These are phyloP conservation scores for Glaucopsyche alexis DNA, from an alignment of 2,888 invertebrate genomes.

Conservation along the genomic window DNA sequence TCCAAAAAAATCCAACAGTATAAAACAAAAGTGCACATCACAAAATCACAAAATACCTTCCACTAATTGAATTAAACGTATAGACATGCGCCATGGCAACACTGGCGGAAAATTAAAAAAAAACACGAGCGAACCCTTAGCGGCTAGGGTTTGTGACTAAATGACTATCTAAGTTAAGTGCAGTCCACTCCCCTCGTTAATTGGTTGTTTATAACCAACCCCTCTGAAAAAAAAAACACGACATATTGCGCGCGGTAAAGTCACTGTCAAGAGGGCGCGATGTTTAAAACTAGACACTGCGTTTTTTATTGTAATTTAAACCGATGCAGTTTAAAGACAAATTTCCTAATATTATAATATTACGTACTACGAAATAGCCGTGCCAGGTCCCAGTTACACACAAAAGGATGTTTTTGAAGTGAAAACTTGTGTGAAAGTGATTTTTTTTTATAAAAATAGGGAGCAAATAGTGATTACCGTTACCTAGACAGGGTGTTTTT, in stretches of 20 bases:
- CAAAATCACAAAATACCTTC: conserved; percentile 62
- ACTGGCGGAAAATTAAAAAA: conserved; percentile 46
- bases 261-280: conserved; percentile 55
- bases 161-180: conserved; percentile 70
- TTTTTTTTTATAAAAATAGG: too few relatives aligned
- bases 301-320: not conserved
- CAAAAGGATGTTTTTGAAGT: too few relatives aligned
- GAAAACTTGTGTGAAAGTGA: too few relatives aligned
- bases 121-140: conserved; percentile 59
- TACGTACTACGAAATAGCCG: too few relatives aligned
- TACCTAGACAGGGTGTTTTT: too few relatives aligned
- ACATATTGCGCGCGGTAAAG: conserved; percentile 78
- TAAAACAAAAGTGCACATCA: conserved; percentile 56
- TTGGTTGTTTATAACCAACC: conserved; percentile 79
- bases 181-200: conserved; percentile 69
- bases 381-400: too few relatives aligned
- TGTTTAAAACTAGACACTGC: conserved; percentile 1
- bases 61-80: conserved; percentile 74
- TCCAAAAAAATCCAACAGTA: conserved; percentile 47
- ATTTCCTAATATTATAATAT: too few relatives aligned
- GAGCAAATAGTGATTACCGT: too few relatives aligned
- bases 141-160: conserved; percentile 68
- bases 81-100: conserved; percentile 67
- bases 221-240: conserved; percentile 74
- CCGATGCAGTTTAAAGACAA: too few relatives aligned